These are phyloP conservation scores for Odiellus spinosus DNA, from an alignment of 2,888 invertebrate species.

Conservation along the genomic window DNA sequence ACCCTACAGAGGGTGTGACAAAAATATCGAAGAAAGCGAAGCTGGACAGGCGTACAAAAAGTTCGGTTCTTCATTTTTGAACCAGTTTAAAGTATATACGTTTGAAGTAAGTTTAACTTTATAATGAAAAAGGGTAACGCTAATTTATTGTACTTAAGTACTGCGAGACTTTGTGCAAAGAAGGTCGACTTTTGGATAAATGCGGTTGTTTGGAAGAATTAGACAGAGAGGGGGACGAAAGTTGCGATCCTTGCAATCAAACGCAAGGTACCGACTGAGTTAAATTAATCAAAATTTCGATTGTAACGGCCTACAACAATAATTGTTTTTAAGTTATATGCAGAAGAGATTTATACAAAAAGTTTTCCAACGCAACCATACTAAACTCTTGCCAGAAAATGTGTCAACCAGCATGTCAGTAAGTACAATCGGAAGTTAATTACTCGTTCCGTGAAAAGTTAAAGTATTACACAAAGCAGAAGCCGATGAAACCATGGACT, in stretches of 20 bases:
- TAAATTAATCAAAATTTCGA: too few species aligned
- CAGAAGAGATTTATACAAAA: neutral
- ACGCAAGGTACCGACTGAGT: slow-evolving; percentile 10
- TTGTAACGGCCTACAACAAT: too few species aligned
- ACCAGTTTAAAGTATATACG: too few species aligned
- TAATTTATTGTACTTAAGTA: slow-evolving; percentile 9
- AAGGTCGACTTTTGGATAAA: slow-evolving; percentile 13
- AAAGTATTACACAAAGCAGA: too few species aligned
- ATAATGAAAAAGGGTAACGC: too few species aligned
- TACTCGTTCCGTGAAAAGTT: too few species aligned
- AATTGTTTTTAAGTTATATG: neutral
- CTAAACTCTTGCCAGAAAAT: neutral
- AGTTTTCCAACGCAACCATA: neutral
- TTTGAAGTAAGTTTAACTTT: too few species aligned
- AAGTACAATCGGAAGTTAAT: too few species aligned
- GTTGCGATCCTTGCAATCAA: slow-evolving; percentile 16
- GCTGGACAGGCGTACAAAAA: neutral
- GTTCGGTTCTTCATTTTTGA: too few species aligned
- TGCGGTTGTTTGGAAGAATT: slow-evolving; percentile 17
- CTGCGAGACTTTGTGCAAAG: slow-evolving; percentile 16
- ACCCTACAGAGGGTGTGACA: slow-evolving; percentile 13
- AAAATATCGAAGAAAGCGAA: slow-evolving; percentile 6
- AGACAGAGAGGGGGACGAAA: slow-evolving; percentile 10
- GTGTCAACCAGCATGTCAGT: neutral
- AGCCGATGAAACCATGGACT: too few species aligned